Base-by-base conservation (phyloP, 1,140 invertebrate genomes). In the Drosophila pachea region DNA sequence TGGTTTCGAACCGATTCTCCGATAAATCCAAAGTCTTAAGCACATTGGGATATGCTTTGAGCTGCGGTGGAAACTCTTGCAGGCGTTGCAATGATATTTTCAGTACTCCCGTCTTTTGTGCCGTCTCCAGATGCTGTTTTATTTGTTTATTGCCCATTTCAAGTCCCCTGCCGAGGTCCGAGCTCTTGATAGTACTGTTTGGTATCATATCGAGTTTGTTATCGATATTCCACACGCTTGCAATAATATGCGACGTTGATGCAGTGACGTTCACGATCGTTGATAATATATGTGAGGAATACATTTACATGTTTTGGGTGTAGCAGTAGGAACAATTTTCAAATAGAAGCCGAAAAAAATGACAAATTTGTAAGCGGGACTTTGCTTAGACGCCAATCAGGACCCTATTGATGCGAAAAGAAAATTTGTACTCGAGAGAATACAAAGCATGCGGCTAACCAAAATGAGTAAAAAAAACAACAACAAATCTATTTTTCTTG, bases 41-140 rank as follows among this genome's bases (percentile, higher is more conserved):
- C 79, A 94, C 91, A 59, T 93, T 92, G n/a, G 92, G 91, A 53
- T 95, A 90, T 36, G 91, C 90, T 35, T 91, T 90, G 12, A 95
- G 91, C 66, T 87, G 87, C 67, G 90, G 76, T 82, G 93, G 91
- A 90, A 95, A 92, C 81, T 93, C 91, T 93, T 95, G 77, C 91
- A 99, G 90, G 79, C 95, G 96, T 50, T 92, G 91, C 73, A 95
- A 93, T 1, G 95, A 95, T 47, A 99, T 90, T 87, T 97, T 96
- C 62, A 98, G 91, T n/a, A 96, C 94, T 4, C 97, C 97, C 31
- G 97, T 98, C 91, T 98, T 98, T 67, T 96, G 93, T 2, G 97
- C 96, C 33, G 94, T 98, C 86, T 98, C 96, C 83, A 97, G 93
- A 89, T 98, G 97, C 81, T 96, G 95, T 90, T 97, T 97, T 42